A percentile compares a stretch with the other conserved stretches of the same genome.
phyloP scores from a whole-genome alignment of 2,888 invertebrate species.

The Acrobasis suavella region DNA sequence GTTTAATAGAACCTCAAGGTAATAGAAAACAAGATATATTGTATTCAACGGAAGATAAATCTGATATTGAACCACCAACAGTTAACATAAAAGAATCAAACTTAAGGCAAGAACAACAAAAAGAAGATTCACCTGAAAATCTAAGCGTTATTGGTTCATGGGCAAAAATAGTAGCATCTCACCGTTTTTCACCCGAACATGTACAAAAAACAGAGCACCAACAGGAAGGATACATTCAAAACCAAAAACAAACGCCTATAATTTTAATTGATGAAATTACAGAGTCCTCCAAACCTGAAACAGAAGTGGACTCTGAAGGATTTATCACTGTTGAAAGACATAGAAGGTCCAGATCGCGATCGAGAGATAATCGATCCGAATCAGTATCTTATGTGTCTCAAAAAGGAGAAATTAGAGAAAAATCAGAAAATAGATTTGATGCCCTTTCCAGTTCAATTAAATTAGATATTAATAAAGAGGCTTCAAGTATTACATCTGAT shows the following conservation, averaged over 20 bases:
- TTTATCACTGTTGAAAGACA: slow-evolving; percentile 75
- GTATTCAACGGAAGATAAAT: slow-evolving; percentile 26
- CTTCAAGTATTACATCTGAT: slow-evolving; percentile 40
- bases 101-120: slow-evolving; percentile 26
- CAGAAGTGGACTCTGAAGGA: slow-evolving; percentile 67
- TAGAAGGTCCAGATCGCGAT: slow-evolving; percentile 79
- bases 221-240: slow-evolving; percentile 28
- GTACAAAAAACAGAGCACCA: slow-evolving; percentile 30
- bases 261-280: slow-evolving; percentile 66
- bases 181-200: slow-evolving; percentile 61
- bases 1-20: slow-evolving; percentile 40
- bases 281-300: slow-evolving; percentile 49
- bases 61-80: not conserved
- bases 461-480: slow-evolving; percentile 44
- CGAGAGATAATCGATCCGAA: slow-evolving; percentile 66
- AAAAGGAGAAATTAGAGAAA: slow-evolving; percentile 49
- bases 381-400: slow-evolving; percentile 48
- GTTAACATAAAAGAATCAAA: not conserved
- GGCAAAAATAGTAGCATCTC: slow-evolving; percentile 71
- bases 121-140: slow-evolving; percentile 31
- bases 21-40: slow-evolving; percentile 37
- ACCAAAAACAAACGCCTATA: slow-evolving; percentile 50
- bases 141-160: slow-evolving; percentile 51
- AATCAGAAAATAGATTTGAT: slow-evolving; percentile 65
- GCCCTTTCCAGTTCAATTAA: slow-evolving; percentile 54